Base-by-base conservation (phyloP, 1,140 invertebrate genomes). In the Trypoxylus dichotomus region DNA sequence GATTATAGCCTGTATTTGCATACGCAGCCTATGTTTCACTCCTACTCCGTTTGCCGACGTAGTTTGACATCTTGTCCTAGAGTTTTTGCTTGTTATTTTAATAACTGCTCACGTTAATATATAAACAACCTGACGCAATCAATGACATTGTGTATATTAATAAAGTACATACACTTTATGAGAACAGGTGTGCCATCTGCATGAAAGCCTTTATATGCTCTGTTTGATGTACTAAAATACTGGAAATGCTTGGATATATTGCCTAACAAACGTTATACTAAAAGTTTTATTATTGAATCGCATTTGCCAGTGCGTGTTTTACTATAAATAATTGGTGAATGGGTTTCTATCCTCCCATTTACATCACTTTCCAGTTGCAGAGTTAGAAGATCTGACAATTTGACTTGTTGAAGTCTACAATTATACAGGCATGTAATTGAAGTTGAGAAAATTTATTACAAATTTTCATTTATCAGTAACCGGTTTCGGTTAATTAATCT, bases 1-100 rank as follows among this genome's bases (percentile, higher is more conserved):
- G 47, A 54, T 54, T 68, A 27, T 68, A 68, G 24, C 60, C 13
- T 68, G 60, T 68, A 68, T 68, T 68, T 68, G 13, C 60, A 29
- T 27, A 68, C 7, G 60, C 60, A 68, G 60, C 24, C 60, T 8
- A 15, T 19, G 19, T 13, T 25, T 68, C 21, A 21, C 19, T 10
- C 19, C 24, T 68, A 24, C 60, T 68, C 60, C 60, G 21, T 68
- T 68, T 68, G 24, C 60, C 60, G 27, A 68, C 60, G 27, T 68
- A 68, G 6, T 68, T 68, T 68, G 60, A 68, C 60, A 68, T 68
- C 60, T 24, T 68, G 60, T 68, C 21, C 21, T 68, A 8, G 60
- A 68, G 11, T 68, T 68, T 68, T 68, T 68, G 60, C 60, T 29
- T 68, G 60, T 68, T 68, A 68, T 68, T 68, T 29, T 24, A 68